phyloP scores from a whole-genome alignment of 2,113 vertebrate species.

The Peromyscus californicus region DNA sequence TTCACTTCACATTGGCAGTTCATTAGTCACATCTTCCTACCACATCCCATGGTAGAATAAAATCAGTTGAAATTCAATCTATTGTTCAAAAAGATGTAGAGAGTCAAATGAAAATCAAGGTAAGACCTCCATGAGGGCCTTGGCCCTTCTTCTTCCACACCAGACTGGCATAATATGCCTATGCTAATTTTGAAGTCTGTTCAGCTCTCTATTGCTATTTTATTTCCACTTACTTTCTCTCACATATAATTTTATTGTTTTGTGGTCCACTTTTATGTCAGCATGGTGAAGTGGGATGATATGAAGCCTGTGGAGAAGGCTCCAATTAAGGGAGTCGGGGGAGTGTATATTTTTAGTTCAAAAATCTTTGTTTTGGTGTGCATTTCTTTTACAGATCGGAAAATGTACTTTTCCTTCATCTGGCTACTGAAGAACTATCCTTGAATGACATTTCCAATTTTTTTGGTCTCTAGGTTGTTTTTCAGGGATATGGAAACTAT shows the following conservation, averaged over 20 bases:
- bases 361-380: conserved; percentile 30
- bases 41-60: neutral
- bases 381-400: neutral
- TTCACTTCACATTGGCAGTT: neutral
- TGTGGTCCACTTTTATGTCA: neutral
- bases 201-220: neutral
- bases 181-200: neutral
- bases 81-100: neutral
- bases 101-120: neutral
- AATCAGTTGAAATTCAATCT: conserved; percentile 10
- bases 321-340: neutral
- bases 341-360: neutral
- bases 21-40: neutral
- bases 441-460: neutral
- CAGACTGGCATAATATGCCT: neutral
- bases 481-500: neutral
- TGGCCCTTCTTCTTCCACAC: neutral
- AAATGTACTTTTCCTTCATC: neutral
- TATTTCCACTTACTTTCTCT: conserved; percentile 14
- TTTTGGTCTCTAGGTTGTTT: neutral
- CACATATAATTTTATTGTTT: neutral
- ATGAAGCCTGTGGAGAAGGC: neutral
- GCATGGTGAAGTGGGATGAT: fast-evolving
- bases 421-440: neutral
- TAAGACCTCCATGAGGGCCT: neutral